Evolutionary conservation across 2,113 vertebrate genomes (phyloP), one percentile per base, ranked within the genome.

Genomic region (Rutilus rutilus): DNA sequence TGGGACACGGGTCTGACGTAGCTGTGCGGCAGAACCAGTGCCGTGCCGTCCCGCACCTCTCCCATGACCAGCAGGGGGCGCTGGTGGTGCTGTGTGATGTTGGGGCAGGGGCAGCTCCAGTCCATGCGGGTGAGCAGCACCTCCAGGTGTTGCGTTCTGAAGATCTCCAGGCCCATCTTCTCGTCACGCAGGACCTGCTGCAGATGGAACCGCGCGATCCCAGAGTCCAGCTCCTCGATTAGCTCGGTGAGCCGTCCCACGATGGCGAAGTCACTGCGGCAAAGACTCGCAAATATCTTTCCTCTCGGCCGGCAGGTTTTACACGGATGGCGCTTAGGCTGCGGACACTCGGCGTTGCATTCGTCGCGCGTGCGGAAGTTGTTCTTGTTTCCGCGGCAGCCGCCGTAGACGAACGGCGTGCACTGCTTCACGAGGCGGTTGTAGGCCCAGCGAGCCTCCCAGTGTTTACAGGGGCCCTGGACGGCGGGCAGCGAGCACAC

Each of bases 181-280:
- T 99, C 97, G 0, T 99, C 98, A 86, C 97, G 97, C 67, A 99
- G 95, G 45, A 99, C 95, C 0, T 97, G 95, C 1, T 98, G 96
- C 12, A 99, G 92, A 9, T 96, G 96, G 1, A 99, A 97, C 1
- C 96, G 96, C 1, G 96, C 97, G 0, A 99, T 95, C 25, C 97
- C 97, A 0, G 91, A 96, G 86, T 98, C 97, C 42, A 97, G 96
- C 52, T 99, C 97, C 92, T 98, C 97, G 2, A 98, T 94, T 4
- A 99, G 93, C 91, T 99, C 98, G 0, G 96, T 98, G 84, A 99
- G 94, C 5, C 96, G 93, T 0, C 98, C 98, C 73, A 99, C 96
- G 0, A 99, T 97, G 88, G 97, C 97, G 0, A 99, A 99, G 92
- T 99, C 98, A 0, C 98, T 99, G 54, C 95, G 96, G 91, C 98